Base-by-base conservation (phyloP, 2,888 invertebrate species). In the Hymenopus coronatus region DNA sequence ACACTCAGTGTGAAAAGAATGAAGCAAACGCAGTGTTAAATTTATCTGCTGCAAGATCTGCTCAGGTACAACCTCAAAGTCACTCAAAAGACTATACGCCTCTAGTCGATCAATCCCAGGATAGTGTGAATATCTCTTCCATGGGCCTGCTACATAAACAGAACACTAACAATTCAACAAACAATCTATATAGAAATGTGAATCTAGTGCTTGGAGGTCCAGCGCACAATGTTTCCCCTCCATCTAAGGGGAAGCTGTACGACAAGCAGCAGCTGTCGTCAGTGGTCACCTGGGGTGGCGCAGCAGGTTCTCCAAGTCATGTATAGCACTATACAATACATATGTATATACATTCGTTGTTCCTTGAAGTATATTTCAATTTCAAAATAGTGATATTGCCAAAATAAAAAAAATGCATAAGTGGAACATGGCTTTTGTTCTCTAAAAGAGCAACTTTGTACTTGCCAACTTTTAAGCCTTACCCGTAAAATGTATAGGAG, bases 21-120 rank as follows among this genome's bases (percentile, higher is more conserved):
- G 89, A 85, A 28, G 83, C 89, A 20, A 86, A 87, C 40, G 89
- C 89, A n/a, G 86, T 86, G 30, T 30, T 89, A 28, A 89, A 89
- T 83, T 82, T 88, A 28, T 25, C 87, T 8, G 83, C 85, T 9
- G 88, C 40, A 27, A 88, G 85, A 85, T 81, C 84, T 27, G 30
- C 40, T 33, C 70, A 84, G 15, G 81, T 28, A 28, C 70, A 81
- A 8, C 88, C 88, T 4, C 28, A n/a, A n/a, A 70, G 54, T 70
- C 54, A 70, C 54, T 25, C 54, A 70, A 70, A 70, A 70, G 88
- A 88, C 82, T 85, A 88, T 25, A 33, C 85, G 1, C 83, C 87
- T 70, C 89, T 89, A 86, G 89, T 87, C 86, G 46, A 85, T n/a
- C n/a, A 40, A n/a, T 30, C 28, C 30, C 86, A 86, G 20, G 86